These are phyloP conservation scores for Casuarius casuarius DNA, from an alignment of 2,113 vertebrate species.

Conservation along the genomic window DNA sequence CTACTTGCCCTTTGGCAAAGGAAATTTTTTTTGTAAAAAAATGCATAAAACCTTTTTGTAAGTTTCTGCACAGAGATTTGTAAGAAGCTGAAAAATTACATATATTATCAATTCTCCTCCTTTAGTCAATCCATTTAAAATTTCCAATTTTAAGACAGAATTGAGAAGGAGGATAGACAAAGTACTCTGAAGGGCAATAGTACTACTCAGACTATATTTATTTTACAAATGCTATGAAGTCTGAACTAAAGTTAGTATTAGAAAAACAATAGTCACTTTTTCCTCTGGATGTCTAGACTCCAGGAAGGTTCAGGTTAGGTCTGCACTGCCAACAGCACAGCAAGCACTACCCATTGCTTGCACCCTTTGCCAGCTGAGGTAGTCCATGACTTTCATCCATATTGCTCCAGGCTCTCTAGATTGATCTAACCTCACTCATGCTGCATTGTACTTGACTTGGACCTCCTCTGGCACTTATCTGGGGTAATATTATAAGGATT, in stretches of 20 bases:
- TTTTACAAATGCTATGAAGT: background rate
- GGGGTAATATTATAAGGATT: background rate
- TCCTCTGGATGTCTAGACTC: background rate
- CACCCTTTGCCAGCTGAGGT: background rate
- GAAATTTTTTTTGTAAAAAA: background rate
- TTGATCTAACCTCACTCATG: background rate
- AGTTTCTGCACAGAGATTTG: background rate
- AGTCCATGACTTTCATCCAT: background rate
- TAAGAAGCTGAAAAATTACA: background rate
- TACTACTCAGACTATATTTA: background rate
- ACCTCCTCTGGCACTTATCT: background rate
- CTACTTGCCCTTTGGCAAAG: background rate
- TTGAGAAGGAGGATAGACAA: background rate
- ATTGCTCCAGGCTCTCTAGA: background rate
- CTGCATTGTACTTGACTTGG: background rate
- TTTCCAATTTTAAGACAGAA: background rate
- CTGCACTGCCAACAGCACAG: background rate
- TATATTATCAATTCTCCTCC: background rate
- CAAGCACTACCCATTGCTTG: background rate
- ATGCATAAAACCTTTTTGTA: background rate
- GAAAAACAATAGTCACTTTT: background rate
- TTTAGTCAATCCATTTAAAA: background rate
- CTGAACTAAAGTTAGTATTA: background rate
- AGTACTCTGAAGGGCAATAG: background rate
- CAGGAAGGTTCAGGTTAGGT: background rate